Evolutionary conservation across 2,797 vertebrate species (phyloP).

Genomic region (Manis javanica): DNA sequence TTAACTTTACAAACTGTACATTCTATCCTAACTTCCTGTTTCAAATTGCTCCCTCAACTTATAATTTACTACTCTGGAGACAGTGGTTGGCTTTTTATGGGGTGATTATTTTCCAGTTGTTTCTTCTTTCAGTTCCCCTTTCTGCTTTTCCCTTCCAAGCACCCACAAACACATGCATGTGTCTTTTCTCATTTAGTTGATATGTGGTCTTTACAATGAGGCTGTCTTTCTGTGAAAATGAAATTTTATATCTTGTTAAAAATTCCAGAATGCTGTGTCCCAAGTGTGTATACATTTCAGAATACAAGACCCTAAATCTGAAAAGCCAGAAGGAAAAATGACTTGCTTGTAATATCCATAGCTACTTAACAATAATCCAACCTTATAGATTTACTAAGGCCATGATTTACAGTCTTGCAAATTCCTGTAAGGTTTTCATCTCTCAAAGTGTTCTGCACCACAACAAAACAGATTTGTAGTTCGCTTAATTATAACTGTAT

Average conservation of each 20-base stretch:
- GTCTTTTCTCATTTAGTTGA: constrained; percentile 67
- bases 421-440: constrained; percentile 72
- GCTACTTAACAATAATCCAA: constrained; percentile 61
- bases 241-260: constrained; percentile 75
- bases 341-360: constrained; percentile 63
- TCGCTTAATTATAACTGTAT: constrained; percentile 70
- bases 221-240: constrained; percentile 60
- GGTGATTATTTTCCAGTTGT: constrained; percentile 68
- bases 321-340: constrained; percentile 66
- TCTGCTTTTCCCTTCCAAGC: constrained; percentile 40
- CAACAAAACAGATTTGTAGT: constrained; percentile 64
- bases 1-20: constrained; percentile 44
- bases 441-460: constrained; percentile 61
- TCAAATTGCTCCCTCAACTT: constrained; percentile 67
- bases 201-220: constrained; percentile 64
- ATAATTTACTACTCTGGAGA: constrained; percentile 68
- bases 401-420: constrained; percentile 66
- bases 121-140: constrained; percentile 62
- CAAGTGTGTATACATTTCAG: constrained; percentile 52
- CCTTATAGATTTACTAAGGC: constrained; percentile 56
- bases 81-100: constrained; percentile 64
- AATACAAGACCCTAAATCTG: constrained; percentile 65
- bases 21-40: constrained; percentile 41
- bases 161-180: constrained; percentile 3
- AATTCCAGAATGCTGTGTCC: constrained; percentile 44